Evolutionary conservation across 2,113 vertebrate genomes (phyloP), one percentile per base, ranked within the genome.

Genomic region (Callipepla squamata): DNA sequence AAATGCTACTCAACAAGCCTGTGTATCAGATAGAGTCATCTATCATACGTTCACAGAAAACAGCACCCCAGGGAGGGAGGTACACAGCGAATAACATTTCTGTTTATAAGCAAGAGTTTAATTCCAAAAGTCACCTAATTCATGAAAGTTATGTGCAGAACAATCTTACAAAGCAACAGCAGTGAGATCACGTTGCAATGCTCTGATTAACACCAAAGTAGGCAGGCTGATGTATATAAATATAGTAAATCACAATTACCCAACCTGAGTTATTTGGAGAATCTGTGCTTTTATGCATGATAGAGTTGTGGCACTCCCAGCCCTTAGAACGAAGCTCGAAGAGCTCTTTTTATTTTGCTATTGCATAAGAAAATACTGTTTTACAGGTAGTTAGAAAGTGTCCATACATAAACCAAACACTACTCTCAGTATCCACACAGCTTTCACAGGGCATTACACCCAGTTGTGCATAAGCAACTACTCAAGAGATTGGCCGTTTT

Each of bases 11-110:
- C 47, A 70, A 45, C 50, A 74, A 70, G 48, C 72, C 57, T 22
- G 25, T 32, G 2, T 76, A 79, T 91, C 68, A 47, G 91, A 82
- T 7, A 62, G 69, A 93, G 68, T 94, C 53, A 90, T 70, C 89
- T 90, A 50, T 51, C 66, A 66, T 67, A 89, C 10, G 3, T 42
- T 57, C 80, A 77, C 18, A 47, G 61, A 68, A 85, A 95, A 90
- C 61, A 95, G 76, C 57, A 73, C n/a, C 70, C 77, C 53, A 19
- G 3, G 42, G 61, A 92, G 47, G 15, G 40, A 79, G 21, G 19
- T 55, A 23, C 40, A 17, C 68, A 59, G 34, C 25, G 73, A 85
- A 91, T 55, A 28, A 13, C 2, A 0, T 4, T 9, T 90, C 93
- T 93, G 51, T 32, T 85, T 47, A 90, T 8, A 57, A 38, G 36